Base-by-base conservation (phyloP, 2,797 vertebrate species). In the Salmo trutta region DNA sequence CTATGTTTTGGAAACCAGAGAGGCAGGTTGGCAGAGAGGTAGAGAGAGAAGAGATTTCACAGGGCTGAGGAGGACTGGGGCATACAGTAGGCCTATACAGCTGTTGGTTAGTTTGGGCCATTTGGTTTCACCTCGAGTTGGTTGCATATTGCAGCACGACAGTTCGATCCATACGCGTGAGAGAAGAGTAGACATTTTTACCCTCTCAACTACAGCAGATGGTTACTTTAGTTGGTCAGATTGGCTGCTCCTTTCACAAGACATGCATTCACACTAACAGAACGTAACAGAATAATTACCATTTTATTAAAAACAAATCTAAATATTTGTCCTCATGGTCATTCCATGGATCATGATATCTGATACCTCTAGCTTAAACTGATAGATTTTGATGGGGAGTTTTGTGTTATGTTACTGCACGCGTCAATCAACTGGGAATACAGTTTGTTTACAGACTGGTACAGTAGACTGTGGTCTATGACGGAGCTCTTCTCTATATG, bases 11-110 rank as follows among this genome's bases (percentile, higher is more conserved):
- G 59, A 64, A 64, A 27, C 21, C 21, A 21, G 91, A 90, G 92
- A 84, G 88, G 93, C 93, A 91, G 21, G 59, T 24, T n/a, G 59
- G 59, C 21, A 24, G 59, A 64, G 86, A 91, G 91, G 90, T 87
- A 89, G 88, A 86, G 71, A 47, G 77, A 90, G 85, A 14, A 77
- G 84, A 14, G 80, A 87, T 85, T 87, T 87, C 80, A 82, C 84
- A 77, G 79, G 80, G 73, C 71, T 83, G 47, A 70, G 68, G 78
- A 83, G 78, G 84, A 41, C 79, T 86, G 71, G 21, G 27, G 68
- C 24, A 72, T 12, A 47, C 41, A 47, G 41, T 14, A 47, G 10
- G 41, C 41, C 41, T 14, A 47, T 82, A 74, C 82, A 85, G 78
- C 67, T 84, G 82, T 88, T 88, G 81, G 70, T 79, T 81, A 15